These are phyloP conservation scores for Zoanthus sociatus DNA, from an alignment of 92 coral and sea anemone species.

Conservation along the genomic window DNA sequence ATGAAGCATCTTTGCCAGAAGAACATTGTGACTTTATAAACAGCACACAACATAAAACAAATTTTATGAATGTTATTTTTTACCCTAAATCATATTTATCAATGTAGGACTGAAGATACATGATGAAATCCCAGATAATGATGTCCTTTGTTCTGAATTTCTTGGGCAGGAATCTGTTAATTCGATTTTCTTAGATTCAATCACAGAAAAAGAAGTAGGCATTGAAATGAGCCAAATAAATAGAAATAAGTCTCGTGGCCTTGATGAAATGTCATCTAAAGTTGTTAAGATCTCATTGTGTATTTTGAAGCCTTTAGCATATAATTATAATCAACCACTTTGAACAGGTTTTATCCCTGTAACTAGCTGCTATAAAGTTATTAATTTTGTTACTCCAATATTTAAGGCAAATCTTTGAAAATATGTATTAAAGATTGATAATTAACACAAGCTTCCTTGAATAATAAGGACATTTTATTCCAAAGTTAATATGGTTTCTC, in stretches of 20 bases:
- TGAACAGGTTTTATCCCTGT: constrained; percentile 20
- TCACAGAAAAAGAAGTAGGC: constrained; percentile 7
- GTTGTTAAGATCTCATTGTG: constrained; percentile 6
- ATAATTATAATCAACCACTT: constrained; percentile 31
- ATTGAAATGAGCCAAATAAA: constrained; percentile 7
- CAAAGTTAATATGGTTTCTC: too few relatives aligned
- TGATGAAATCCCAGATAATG: too few relatives aligned
- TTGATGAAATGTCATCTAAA: constrained; percentile 21
- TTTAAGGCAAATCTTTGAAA: not conserved
- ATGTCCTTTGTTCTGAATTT: too few relatives aligned
- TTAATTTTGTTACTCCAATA: constrained; percentile 12
- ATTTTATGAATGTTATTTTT: too few relatives aligned
- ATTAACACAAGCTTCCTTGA: too few relatives aligned
- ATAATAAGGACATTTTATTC: too few relatives aligned
- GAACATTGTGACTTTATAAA: too few relatives aligned
- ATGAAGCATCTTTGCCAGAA: too few relatives aligned
- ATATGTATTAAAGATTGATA: too few relatives aligned
- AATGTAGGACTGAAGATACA: too few relatives aligned
- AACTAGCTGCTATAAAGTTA: not conserved
- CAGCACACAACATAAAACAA: too few relatives aligned
- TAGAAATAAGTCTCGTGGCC: constrained; percentile 3
- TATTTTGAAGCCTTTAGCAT: constrained; percentile 14
- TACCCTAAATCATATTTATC: too few relatives aligned
- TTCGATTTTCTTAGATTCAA: constrained; percentile 4
- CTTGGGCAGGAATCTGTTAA: not conserved